Conservation (phyloP, 2,888 invertebrate genomes). For the Perizoma flavofasciatum region DNA sequence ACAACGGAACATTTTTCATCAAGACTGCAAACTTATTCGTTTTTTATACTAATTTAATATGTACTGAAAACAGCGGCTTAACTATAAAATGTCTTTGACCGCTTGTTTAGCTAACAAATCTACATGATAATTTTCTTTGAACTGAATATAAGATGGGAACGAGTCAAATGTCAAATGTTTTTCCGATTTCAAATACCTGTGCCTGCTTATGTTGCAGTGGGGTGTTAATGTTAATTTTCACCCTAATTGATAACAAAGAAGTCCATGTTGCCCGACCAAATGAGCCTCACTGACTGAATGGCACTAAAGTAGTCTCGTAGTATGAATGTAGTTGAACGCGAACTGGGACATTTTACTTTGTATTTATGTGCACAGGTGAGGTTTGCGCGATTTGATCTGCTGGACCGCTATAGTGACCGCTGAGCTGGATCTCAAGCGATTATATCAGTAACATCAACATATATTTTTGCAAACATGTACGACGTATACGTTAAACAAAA, state of each 20-base stretch:
- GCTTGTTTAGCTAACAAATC: too few species aligned
- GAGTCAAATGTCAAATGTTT: too few species aligned
- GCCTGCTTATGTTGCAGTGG: too few species aligned
- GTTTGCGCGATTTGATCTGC: not conserved
- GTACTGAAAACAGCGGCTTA: too few species aligned
- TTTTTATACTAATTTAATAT: too few species aligned
- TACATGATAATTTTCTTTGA: too few species aligned
- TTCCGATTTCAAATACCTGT: too few species aligned
- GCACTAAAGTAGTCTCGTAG: not conserved
- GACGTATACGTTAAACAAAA: too few species aligned
- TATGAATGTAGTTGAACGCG: not conserved
- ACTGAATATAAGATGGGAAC: too few species aligned
- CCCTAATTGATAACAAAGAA: not conserved
- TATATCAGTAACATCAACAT: not conserved
- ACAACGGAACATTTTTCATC: too few species aligned
- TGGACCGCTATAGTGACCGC: not conserved
- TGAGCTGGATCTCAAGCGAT: not conserved
- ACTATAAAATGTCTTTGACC: too few species aligned
- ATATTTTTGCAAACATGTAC: not conserved
- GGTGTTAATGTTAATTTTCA: not conserved
- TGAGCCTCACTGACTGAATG: not conserved
- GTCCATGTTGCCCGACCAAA: not conserved
- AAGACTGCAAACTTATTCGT: too few species aligned
- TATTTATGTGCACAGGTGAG: conserved; percentile 2
- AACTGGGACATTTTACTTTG: not conserved